A percentile compares a stretch with the other conserved stretches of the same genome.
Evolutionary conservation across 2,888 invertebrate species (phyloP).

Genomic region (Choristoneura rosaceana): DNA sequence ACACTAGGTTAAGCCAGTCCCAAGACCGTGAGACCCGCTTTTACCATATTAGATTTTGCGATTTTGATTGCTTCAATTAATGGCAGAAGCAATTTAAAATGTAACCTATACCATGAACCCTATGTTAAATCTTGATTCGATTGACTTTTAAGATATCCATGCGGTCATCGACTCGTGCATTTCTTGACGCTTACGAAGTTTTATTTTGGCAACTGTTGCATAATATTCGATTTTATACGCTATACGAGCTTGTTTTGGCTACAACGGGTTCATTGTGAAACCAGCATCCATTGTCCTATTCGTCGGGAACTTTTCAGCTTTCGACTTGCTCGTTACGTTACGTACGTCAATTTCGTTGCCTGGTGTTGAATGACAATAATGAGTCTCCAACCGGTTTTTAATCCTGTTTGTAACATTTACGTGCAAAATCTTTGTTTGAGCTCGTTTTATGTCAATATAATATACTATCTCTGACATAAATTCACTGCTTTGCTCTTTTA

Average conservation of each 20-base stretch:
- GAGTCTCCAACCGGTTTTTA: conserved; percentile 58
- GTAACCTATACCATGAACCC: background rate
- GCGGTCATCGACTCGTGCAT: conserved; percentile 16
- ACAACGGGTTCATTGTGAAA: conserved; percentile 52
- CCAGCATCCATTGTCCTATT: conserved; percentile 55
- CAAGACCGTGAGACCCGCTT: conserved; percentile 26
- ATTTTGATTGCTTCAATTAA: background rate
- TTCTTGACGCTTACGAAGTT: conserved; percentile 41
- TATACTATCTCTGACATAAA: background rate
- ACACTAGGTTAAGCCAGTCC: conserved; percentile 22
- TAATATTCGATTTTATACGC: conserved; percentile 48
- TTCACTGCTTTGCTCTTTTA: background rate
- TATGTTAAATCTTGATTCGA: background rate
- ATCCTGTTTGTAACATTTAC: conserved; percentile 41
- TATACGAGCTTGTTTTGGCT: conserved; percentile 51
- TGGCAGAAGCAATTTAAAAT: background rate
- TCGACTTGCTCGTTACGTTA: conserved; percentile 46
- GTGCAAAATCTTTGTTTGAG: conserved; percentile 10
- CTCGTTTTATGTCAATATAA: background rate
- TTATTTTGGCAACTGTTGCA: conserved; percentile 52
- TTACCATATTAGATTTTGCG: conserved; percentile 9
- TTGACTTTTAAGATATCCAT: background rate
- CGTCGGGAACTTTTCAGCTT: conserved; percentile 46
- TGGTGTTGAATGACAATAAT: conserved; percentile 58
- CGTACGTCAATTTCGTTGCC: conserved; percentile 62